phyloP scores from a whole-genome alignment of 2,113 vertebrate species.

The Ariopsis seemanni region DNA sequence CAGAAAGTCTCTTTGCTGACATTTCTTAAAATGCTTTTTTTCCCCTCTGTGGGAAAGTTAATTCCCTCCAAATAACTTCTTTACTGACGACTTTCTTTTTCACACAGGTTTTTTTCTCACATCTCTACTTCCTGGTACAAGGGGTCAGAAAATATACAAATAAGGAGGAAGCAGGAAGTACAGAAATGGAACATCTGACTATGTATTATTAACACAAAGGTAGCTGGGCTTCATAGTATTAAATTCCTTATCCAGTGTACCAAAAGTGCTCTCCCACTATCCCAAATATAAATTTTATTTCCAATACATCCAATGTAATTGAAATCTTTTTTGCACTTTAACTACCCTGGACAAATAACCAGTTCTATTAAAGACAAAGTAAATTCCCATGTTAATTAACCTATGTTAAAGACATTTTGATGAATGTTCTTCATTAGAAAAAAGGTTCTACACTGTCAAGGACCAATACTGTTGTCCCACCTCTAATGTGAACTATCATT shows the following conservation, averaged over 20 bases:
- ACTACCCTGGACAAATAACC: background rate
- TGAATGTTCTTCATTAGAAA: background rate
- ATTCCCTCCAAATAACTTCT: background rate
- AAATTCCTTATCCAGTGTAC: background rate
- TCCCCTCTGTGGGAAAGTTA: background rate
- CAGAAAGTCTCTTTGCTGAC: background rate
- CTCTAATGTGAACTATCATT: background rate
- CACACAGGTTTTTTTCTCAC: background rate
- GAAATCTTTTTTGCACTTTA: background rate
- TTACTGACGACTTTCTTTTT: background rate
- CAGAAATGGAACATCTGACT: background rate
- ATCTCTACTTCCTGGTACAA: background rate
- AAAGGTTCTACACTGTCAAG: background rate
- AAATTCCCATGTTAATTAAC: background rate
- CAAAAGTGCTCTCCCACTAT: background rate
- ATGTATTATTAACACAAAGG: background rate
- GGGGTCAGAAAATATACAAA: conserved; percentile 11
- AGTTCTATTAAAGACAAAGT: background rate
- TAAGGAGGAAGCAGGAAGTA: conserved; percentile 29
- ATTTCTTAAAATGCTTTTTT: background rate
- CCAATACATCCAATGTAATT: background rate
- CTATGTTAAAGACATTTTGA: background rate
- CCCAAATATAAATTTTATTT: background rate
- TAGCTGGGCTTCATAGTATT: background rate
- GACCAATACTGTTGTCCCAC: background rate